Percentiles rank a stretch among this genome's conserved stretches.
These are phyloP conservation scores for Drosophila setosimentum DNA, from an alignment of 2,888 invertebrate species.

Conservation along the genomic window DNA sequence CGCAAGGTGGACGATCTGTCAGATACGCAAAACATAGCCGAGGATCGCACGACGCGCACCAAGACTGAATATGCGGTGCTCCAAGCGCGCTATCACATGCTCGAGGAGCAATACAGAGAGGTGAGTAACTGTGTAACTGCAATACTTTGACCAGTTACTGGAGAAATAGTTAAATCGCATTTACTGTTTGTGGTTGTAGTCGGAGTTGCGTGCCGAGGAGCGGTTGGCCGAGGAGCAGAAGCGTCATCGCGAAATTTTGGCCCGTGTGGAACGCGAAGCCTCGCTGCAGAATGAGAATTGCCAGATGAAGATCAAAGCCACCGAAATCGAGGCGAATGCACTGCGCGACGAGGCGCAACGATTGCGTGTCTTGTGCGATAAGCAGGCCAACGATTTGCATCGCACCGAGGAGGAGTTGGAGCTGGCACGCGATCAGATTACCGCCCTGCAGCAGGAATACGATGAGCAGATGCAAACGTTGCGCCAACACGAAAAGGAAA, in stretches of 20 bases:
- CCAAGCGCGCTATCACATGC: conserved; percentile 95
- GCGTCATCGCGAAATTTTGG: conserved; percentile 92
- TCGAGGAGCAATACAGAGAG: conserved; percentile 93
- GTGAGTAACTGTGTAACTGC: conserved; percentile 79
- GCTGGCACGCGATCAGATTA: conserved; percentile 86
- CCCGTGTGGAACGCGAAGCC: conserved; percentile 94
- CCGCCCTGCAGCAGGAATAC: conserved; percentile 86
- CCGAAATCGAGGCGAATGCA: conserved; percentile 89
- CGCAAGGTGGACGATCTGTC: conserved; percentile 95
- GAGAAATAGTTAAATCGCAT: not conserved
- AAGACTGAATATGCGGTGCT: conserved; percentile 97
- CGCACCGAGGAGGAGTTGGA: conserved; percentile 87
- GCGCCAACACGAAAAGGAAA: conserved; percentile 86
- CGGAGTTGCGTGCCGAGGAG: conserved; percentile 91
- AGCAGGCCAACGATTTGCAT: conserved; percentile 87
- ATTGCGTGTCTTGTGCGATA: conserved; percentile 88
- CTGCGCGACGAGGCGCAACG: conserved; percentile 89
- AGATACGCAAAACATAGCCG: conserved; percentile 94
- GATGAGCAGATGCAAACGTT: conserved; percentile 87
- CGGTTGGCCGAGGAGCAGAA: conserved; percentile 93
- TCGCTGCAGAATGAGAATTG: conserved; percentile 91
- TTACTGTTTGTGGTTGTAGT: conserved; percentile 84
- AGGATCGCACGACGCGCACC: conserved; percentile 94
- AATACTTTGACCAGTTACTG: conserved; percentile 1
- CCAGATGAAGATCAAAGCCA: conserved; percentile 89